Evolutionary conservation across 2,888 invertebrate genomes (phyloP).

Genomic region (Mythimna pallens): DNA sequence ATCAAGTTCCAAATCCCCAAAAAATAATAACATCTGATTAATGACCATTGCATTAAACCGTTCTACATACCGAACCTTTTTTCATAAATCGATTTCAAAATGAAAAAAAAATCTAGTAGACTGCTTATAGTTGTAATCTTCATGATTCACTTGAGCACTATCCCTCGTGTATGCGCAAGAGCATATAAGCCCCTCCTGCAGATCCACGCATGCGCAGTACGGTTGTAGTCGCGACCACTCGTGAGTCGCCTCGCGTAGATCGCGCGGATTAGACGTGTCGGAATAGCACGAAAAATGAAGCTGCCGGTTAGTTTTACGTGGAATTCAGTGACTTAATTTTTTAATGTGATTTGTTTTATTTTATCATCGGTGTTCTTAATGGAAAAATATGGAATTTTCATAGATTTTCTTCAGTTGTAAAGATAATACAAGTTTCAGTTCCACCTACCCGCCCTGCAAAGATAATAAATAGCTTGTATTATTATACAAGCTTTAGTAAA

Average conservation of each 20-base stretch:
- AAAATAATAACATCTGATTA: not conserved
- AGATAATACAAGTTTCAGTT: conserved; percentile 10
- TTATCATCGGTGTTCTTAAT: not conserved
- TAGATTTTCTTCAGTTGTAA: not conserved
- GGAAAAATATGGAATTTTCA: not conserved
- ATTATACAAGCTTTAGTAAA: not conserved
- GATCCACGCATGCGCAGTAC: conserved; percentile 46
- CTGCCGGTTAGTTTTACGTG: conserved; percentile 61
- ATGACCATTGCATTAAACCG: conserved; percentile 16
- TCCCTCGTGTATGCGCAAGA: conserved; percentile 54
- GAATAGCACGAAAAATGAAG: conserved; percentile 50
- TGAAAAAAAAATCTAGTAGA: conserved; percentile 24
- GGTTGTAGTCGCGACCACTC: conserved; percentile 22
- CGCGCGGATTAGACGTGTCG: conserved; percentile 39
- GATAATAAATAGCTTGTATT: too few species aligned
- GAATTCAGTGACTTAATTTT: conserved; percentile 39
- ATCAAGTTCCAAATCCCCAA: not conserved
- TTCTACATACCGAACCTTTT: conserved; percentile 20
- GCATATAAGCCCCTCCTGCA: conserved; percentile 60
- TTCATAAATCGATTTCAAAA: conserved; percentile 41
- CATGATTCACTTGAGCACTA: conserved; percentile 45
- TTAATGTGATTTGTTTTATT: conserved; percentile 12
- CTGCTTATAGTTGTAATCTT: conserved; percentile 33
- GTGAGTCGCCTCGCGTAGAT: conserved; percentile 35
- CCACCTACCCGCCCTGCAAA: conserved; percentile 3